A percentile compares a stretch with the other conserved stretches of the same genome.
Evolutionary conservation across 2,797 vertebrate species (phyloP).

Genomic region (Onychomys leucogaster): DNA sequence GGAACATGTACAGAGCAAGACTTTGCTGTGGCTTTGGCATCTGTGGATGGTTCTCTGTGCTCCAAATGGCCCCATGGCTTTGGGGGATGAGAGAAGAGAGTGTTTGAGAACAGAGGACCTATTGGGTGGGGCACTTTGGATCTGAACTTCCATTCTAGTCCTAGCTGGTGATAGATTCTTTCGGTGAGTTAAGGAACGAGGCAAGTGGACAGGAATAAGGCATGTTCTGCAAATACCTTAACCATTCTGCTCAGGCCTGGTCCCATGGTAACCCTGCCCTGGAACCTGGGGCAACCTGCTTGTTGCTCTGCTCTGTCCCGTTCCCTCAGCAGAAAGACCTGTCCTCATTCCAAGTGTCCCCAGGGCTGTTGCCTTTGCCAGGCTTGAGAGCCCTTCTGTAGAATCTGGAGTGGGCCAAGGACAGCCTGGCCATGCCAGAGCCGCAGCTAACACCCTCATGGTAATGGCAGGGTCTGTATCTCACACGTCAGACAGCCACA

Average conservation of each 20-base stretch:
- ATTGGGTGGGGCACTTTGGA: fast-evolving
- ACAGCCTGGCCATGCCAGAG: not conserved
- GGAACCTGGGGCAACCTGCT: no score
- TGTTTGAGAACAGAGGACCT: not conserved
- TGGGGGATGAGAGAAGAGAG: not conserved
- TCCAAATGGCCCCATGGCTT: fast-evolving
- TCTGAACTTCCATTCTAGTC: fast-evolving
- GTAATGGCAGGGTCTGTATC: not conserved
- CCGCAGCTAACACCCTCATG: not conserved
- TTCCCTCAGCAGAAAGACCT: not conserved
- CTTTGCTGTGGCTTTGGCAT: not conserved
- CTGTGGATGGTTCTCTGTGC: fast-evolving
- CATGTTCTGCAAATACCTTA: fast-evolving
- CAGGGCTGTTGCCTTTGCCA: no score
- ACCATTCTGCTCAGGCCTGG: not conserved
- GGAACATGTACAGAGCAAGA: not conserved
- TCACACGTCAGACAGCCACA: not conserved
- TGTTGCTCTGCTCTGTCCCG: not conserved
- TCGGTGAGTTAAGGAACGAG: not conserved
- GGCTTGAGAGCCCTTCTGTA: not conserved
- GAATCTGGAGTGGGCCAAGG: not conserved
- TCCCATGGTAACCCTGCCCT: not conserved
- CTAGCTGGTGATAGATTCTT: not conserved
- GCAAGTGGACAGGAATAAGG: not conserved
- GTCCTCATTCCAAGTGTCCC: not conserved